These are phyloP conservation scores for Hystrix cristata DNA, from an alignment of 2,113 vertebrate species.

Conservation along the genomic window DNA sequence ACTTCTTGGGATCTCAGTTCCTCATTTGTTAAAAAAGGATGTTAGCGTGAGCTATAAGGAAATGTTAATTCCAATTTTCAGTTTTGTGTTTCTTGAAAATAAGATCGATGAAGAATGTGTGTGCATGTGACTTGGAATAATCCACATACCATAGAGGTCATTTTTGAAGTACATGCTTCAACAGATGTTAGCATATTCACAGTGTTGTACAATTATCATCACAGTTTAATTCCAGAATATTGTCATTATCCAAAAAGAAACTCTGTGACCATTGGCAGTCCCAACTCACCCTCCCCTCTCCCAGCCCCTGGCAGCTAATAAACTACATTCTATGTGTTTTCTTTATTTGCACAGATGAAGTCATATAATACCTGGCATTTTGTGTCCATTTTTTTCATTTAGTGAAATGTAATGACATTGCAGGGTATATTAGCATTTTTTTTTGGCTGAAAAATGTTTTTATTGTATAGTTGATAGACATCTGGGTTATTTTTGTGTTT, in stretches of 20 bases:
- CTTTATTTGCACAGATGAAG: neutral
- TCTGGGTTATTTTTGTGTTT: neutral
- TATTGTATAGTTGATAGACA: neutral
- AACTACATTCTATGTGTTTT: neutral
- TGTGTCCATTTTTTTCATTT: neutral
- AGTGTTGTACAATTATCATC: neutral
- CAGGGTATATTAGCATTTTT: neutral
- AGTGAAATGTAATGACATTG: neutral
- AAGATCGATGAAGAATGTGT: neutral
- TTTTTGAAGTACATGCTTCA: neutral
- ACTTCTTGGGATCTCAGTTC: neutral
- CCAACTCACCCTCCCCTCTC: neutral
- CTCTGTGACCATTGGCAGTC: neutral
- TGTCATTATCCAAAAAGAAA: constrained; percentile 1
- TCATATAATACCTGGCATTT: neutral
- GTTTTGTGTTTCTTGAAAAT: constrained; percentile 13
- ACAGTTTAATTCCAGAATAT: neutral
- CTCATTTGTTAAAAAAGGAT: constrained; percentile 7
- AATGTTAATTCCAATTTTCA: neutral
- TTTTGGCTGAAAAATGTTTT: neutral
- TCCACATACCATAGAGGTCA: neutral
- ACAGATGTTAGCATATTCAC: neutral
- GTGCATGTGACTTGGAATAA: neutral
- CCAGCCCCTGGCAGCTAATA: neutral
- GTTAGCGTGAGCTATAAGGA: neutral